phyloP scores from a whole-genome alignment of 64 coral and sea anemone genomes.

The Cladopsammia gracilis region DNA sequence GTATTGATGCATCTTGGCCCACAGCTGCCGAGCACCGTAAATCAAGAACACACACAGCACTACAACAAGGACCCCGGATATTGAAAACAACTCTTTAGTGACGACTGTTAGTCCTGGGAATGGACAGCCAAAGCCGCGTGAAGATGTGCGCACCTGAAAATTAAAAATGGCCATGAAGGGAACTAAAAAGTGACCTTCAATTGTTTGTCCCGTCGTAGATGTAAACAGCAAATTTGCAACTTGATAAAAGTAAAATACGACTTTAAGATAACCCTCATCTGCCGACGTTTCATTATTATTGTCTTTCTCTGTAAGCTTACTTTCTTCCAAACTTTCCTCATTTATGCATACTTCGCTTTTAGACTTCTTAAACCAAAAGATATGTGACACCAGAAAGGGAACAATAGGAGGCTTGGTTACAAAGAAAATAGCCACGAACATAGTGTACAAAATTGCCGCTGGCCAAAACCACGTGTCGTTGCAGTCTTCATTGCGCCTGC shows the following conservation, averaged over 20 bases:
- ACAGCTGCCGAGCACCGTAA: slow-evolving; percentile 5
- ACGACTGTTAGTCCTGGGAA: slow-evolving; percentile 42
- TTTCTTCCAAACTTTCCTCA: neutral
- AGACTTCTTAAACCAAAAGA: slow-evolving; percentile 52
- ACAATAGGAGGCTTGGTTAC: slow-evolving; percentile 60
- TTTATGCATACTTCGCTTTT: neutral
- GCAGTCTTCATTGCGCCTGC: slow-evolving; percentile 58
- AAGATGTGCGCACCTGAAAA: slow-evolving; percentile 5
- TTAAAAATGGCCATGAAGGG: neutral
- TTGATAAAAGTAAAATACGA: slow-evolving; percentile 70
- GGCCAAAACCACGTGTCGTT: slow-evolving; percentile 80
- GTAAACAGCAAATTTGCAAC: slow-evolving; percentile 16
- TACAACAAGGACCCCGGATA: slow-evolving; percentile 31
- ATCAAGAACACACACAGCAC: slow-evolving; percentile 35
- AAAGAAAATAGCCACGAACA: slow-evolving; percentile 62
- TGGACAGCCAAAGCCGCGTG: slow-evolving; percentile 43
- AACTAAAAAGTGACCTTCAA: neutral
- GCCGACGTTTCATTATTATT: too few species aligned
- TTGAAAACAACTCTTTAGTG: slow-evolving; percentile 53
- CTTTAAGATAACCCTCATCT: slow-evolving; percentile 2
- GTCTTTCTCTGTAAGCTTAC: too few species aligned
- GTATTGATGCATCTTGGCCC: neutral
- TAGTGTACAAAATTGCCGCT: slow-evolving; percentile 14
- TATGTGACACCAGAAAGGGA: slow-evolving; percentile 26
- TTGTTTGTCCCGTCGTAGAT: neutral